Conservation (phyloP, 2,797 vertebrate species). For the Gymnodraco acuticeps region DNA sequence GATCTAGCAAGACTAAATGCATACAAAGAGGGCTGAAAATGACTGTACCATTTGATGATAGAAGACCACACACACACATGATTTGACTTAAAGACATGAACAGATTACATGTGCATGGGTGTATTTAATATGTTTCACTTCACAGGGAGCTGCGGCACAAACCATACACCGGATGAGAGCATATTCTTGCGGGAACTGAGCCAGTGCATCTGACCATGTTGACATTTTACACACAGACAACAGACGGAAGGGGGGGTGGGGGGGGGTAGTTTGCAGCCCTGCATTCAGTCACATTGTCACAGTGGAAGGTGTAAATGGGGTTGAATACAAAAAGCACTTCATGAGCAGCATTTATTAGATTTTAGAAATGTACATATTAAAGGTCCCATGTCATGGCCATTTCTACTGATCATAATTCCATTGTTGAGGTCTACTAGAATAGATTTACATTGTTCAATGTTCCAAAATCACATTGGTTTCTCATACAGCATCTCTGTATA, state of each 20-base stretch:
- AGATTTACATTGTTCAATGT: too few species aligned
- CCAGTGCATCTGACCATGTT: constrained; percentile 77
- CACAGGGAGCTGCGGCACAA: constrained; percentile 61
- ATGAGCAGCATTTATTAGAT: not conserved
- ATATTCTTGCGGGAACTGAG: constrained; percentile 71
- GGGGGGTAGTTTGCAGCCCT: constrained; percentile 48
- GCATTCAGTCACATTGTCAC: constrained; percentile 51
- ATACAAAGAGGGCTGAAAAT: constrained; percentile 8
- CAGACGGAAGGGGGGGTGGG: constrained; percentile 16
- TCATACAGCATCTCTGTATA: too few species aligned
- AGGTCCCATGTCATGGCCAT: too few species aligned
- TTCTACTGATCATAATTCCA: too few species aligned
- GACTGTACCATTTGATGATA: constrained; percentile 39
- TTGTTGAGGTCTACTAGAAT: too few species aligned
- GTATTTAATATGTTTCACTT: constrained; percentile 77
- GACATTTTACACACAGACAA: constrained; percentile 79
- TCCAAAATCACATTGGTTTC: too few species aligned
- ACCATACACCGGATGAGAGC: constrained; percentile 69
- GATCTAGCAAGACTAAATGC: constrained; percentile 11
- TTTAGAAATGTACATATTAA: constrained; percentile 10
- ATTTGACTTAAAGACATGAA: constrained; percentile 67
- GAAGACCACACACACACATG: constrained; percentile 30
- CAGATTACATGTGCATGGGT: constrained; percentile 78
- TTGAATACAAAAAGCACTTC: constrained; percentile 1
- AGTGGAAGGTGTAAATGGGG: constrained; percentile 35